Evolutionary conservation across 23 tunicate species (phyloP), one percentile per base, ranked within the genome.

Genomic region (Phallusia fumigata): DNA sequence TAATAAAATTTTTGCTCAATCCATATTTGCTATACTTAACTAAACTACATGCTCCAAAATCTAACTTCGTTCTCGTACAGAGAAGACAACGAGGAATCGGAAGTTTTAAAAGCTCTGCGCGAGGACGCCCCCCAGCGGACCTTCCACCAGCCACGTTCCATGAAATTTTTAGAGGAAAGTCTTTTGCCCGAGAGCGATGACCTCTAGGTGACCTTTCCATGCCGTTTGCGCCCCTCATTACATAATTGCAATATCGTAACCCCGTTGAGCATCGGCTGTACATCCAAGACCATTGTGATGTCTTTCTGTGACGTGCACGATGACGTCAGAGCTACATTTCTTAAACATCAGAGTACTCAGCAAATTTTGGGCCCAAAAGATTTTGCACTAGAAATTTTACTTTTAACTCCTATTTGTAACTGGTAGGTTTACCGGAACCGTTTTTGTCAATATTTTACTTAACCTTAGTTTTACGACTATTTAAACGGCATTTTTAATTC

Each of bases 101-200:
- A 86, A 35, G 97, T 93, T 31, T 36, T 88, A 89, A 86, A 86
- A 40, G 93, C 89, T 18, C 81, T 93, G 28, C 90, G 93, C 32
- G 90, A 86, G 33, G 89, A 88, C 30, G 76, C 73, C 30, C 84
- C 88, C 21, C 65, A 52, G 45, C 83, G 45, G 34, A 78, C 73
- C 13, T 28, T 16, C 21, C 84, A 58, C 65, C 81, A 91, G 36
- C 86, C 93, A 16, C 81, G 87, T 21, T 79, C 98, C 51, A 93
- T 93, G 98, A 88, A 85, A 65, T 83, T 24, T 65, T 80, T 93
- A 80, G 89, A 93, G 69, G 90, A 88, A 44, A 35, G 80, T 31
- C 49, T 93, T 35, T 65, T 86, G 34, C 90, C 96, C 0, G 90
- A 93, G 77, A 87, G 92, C 24, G 92, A 84, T 24, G 92, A 87